Evolutionary conservation across 2,888 invertebrate genomes (phyloP), one percentile per base, ranked within the genome.

Genomic region (Folsomia manolachei): DNA sequence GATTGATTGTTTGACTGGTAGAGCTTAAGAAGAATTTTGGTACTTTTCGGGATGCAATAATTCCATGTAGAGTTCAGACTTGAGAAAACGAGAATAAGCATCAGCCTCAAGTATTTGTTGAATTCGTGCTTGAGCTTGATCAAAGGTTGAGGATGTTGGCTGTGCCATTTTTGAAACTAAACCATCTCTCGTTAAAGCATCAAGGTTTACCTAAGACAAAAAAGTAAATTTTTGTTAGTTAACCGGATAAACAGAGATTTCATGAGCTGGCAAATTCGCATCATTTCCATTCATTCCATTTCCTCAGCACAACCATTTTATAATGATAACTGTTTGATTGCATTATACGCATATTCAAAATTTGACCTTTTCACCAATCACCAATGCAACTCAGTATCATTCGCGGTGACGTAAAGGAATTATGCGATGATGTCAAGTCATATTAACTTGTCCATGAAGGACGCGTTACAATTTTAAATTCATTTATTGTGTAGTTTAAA

Each of bases 71-170:
- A 86, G 81, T 62, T 86, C 85, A 14, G 86, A 87, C 78, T 85
- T 85, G 21, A 88, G 83, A 81, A 87, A 87, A 63, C 87, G 82
- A 53, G 84, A 83, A 79, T 87, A 88, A 18, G 87, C 85, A 81
- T 87, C 87, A 74, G 85, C 85, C 79, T 86, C 86, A 84, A 87
- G 85, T 64, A 87, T 82, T 9, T 84, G 84, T 79, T 87, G 86
- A 63, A 88, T 85, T 70, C 86, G 82, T 75, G 85, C 83, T 82
- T 87, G 87, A 60, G 87, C 87, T 63, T 83, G 83, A 77, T 86
- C 86, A 81, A 88, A 87, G 63, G 85, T 83, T 56, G 84, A 82
- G 53, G 83, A 79, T 73, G 83, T 83, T 9, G 86, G 86, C 73
- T 82, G 83, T 69, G 82, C 82, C 70, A 86, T 81, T 76, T 83